Percentiles rank a stretch among this genome's conserved stretches.
Evolutionary conservation across 35 echinoderm and acorn worm genomes (phyloP).

Genomic region (Amphiura filiformis): DNA sequence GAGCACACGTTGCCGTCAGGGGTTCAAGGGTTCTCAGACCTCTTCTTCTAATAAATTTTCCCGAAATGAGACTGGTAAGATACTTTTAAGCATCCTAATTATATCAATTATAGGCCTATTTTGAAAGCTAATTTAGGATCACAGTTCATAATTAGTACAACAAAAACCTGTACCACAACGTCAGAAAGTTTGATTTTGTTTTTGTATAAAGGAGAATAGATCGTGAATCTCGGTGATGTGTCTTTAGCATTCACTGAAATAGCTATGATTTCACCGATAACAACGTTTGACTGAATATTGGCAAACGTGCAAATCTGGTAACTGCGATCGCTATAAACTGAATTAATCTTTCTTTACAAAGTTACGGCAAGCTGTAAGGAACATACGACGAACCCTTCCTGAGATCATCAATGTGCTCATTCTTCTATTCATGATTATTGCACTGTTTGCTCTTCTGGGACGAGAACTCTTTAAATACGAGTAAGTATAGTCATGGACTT

Average conservation of each 20-base stretch:
- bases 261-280: too few relatives aligned
- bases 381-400: constrained; percentile 75
- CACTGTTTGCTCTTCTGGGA: constrained; percentile 84
- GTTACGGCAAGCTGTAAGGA: constrained; percentile 85
- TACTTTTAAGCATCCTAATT: too few relatives aligned
- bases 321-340: too few relatives aligned
- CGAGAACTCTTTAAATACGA: constrained; percentile 88
- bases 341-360: too few relatives aligned
- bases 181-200: neutral
- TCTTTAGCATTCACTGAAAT: too few relatives aligned
- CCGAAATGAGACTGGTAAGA: constrained; percentile 82
- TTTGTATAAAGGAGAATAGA: neutral
- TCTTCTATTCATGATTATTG: constrained; percentile 82
- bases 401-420: constrained; percentile 85
- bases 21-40: constrained; percentile 71
- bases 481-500: too few relatives aligned
- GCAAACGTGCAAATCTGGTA: too few relatives aligned
- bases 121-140: too few relatives aligned
- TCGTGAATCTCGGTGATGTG: neutral
- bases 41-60: constrained; percentile 84
- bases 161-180: too few relatives aligned
- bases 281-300: too few relatives aligned
- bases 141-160: too few relatives aligned
- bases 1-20: constrained; percentile 29
- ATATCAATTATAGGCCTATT: too few relatives aligned